Base-by-base conservation (phyloP, 1,140 invertebrate species). In the Nasonia giraulti region DNA sequence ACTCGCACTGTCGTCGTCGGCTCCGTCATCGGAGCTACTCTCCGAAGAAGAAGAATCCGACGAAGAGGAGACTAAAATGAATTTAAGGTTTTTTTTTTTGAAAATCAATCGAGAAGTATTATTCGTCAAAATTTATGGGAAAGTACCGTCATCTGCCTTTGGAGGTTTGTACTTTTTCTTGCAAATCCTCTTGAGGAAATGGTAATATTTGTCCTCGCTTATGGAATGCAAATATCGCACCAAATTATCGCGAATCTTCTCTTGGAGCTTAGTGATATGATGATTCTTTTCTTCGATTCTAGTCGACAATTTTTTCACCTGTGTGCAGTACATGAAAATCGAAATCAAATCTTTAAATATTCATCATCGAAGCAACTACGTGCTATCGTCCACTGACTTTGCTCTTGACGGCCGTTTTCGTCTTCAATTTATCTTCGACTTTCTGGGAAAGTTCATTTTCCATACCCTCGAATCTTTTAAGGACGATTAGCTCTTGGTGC, bases 401-500 rank as follows among this genome's bases (percentile, higher is more conserved):
- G 76, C 87, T 79, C 31, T 86, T 85, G 8, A 87, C 11, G 11
- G 40, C 47, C 90, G 90, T 90, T 89, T 92, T 78, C 85, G 89
- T 87, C 74, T 87, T 88, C 31, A 80, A 78, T 86, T 87, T 92
- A 37, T 85, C 82, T 71, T 91, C 90, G 20, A 96, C 94, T 89
- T 94, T 95, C 40, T 94, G 93, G 17, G 94, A 93, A 20, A 97
- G 91, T 44, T 93, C 88, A 84, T 95, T 94, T 91, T 98, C 97
- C 75, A 94, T 93, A 75, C 94, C 94, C 90, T 97, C 96, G 89
- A 95, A 97, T 47, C 96, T 95, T 88, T 95, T 96, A 1, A 98
- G 90, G 73, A 97, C 95, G 17, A 96, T 94, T 86, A 97, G 93
- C 91, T 98, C 97, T 90, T 97, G 95, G 91, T 97, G 96, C 14